phyloP scores from a whole-genome alignment of 2,888 invertebrate species.

The Gasteruption jaculator region DNA sequence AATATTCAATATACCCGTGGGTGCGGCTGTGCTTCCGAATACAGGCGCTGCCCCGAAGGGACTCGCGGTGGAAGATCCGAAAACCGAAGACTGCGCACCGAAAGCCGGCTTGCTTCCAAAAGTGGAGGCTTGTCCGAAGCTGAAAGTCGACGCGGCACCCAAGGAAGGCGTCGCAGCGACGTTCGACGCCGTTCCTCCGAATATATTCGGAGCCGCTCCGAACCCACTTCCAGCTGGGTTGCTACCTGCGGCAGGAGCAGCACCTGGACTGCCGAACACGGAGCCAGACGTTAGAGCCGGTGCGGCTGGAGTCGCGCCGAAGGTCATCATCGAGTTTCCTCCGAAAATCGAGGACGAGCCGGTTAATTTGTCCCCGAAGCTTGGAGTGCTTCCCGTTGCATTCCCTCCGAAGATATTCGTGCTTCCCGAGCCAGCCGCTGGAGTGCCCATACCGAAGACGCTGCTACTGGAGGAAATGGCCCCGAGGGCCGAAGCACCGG shows the following conservation, averaged over 20 bases:
- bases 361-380: conserved; percentile 24
- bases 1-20: conserved; percentile 34
- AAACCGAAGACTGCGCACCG: conserved; percentile 32
- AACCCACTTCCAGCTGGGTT: conserved; percentile 8
- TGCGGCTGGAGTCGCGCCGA: conserved; percentile 14
- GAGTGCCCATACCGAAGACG: conserved; percentile 13
- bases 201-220: conserved; percentile 18
- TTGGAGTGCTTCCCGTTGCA: conserved; percentile 20
- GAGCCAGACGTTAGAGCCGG: conserved; percentile 8
- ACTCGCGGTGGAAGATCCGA: conserved; percentile 34
- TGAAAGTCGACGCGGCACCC: conserved; percentile 19
- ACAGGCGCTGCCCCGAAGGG: no score
- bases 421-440: conserved; percentile 20
- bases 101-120: conserved; percentile 42
- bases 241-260: conserved; percentile 4
- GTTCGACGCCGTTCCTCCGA: conserved; percentile 18
- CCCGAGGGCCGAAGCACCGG: conserved; percentile 21
- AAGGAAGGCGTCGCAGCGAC: conserved; percentile 14
- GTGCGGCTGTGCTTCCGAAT: conserved; percentile 30
- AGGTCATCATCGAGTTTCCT: conserved; percentile 16
- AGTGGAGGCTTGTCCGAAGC: conserved; percentile 38
- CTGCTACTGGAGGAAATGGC: conserved; percentile 15
- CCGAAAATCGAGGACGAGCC: conserved; percentile 24
- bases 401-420: conserved; percentile 21
- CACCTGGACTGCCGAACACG: conserved; percentile 20